These are phyloP conservation scores for Pogonognathellus flavescens DNA, from an alignment of 1,140 invertebrate species.

Conservation along the genomic window DNA sequence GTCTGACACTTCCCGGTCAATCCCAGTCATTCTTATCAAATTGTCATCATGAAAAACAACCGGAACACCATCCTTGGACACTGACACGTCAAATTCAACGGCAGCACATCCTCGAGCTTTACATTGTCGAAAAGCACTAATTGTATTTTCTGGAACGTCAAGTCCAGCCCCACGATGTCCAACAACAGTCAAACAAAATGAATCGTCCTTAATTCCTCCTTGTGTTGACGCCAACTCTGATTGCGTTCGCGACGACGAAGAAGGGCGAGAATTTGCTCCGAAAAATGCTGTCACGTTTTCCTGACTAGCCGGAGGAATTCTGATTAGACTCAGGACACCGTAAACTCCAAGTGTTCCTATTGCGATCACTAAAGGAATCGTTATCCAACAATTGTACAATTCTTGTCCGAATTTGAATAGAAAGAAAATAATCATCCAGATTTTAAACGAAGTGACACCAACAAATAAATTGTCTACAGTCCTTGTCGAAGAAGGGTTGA, in stretches of 20 bases:
- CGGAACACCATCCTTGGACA: slow-evolving; percentile 80
- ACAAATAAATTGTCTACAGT: not conserved
- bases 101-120: slow-evolving; percentile 77
- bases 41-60: slow-evolving; percentile 82
- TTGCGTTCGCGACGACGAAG: not conserved
- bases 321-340: not conserved
- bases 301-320: slow-evolving; percentile 23
- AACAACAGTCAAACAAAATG: slow-evolving; percentile 68
- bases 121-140: slow-evolving; percentile 57
- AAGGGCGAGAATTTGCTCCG: slow-evolving; percentile 42
- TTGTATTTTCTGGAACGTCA: slow-evolving; percentile 82
- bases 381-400: not conserved
- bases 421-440: not conserved
- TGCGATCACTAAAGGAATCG: not conserved
- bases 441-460: not conserved
- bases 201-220: not conserved
- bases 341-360: not conserved
- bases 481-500: not conserved
- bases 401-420: not conserved
- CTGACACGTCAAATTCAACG: slow-evolving; percentile 82
- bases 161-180: slow-evolving; percentile 79
- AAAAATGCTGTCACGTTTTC: slow-evolving; percentile 54
- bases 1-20: slow-evolving; percentile 73
- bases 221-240: not conserved
- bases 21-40: slow-evolving; percentile 78